phyloP scores from a whole-genome alignment of 2,888 invertebrate genomes.

The Baronia brevicornis region DNA sequence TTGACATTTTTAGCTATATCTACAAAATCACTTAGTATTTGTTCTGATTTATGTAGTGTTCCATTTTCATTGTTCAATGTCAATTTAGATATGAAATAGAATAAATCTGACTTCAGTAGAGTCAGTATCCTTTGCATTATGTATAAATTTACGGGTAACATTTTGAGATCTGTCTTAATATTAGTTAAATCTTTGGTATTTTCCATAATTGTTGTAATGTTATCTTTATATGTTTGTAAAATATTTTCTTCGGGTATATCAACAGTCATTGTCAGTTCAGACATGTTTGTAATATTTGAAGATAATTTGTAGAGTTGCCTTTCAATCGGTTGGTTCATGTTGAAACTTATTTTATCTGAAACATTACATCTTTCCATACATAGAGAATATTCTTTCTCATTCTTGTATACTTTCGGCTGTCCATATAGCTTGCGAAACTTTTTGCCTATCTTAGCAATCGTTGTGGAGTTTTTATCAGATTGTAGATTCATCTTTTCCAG shows the following conservation, averaged over 20 bases:
- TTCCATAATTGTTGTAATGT: slow-evolving; percentile 26
- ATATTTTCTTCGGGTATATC: slow-evolving; percentile 40
- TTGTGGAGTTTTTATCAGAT: slow-evolving; percentile 34
- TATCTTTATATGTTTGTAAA: slow-evolving; percentile 31
- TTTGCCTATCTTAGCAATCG: slow-evolving; percentile 47
- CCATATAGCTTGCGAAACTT: slow-evolving; percentile 53
- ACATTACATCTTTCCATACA: slow-evolving; percentile 31
- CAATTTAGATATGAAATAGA: slow-evolving; percentile 18
- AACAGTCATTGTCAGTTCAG: slow-evolving; percentile 35
- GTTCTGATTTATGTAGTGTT: slow-evolving; percentile 13
- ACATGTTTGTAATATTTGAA: slow-evolving; percentile 25
- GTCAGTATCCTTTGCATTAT: slow-evolving; percentile 54
- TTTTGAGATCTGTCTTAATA: slow-evolving; percentile 33
- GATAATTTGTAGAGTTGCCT: slow-evolving; percentile 39
- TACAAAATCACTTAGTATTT: slow-evolving; percentile 20
- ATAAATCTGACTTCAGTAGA: slow-evolving; percentile 31
- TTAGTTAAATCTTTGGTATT: slow-evolving; percentile 19
- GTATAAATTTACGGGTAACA: slow-evolving; percentile 77
- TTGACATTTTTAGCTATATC: slow-evolving; percentile 25
- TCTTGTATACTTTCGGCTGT: slow-evolving; percentile 51
- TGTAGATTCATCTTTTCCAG: slow-evolving; percentile 26
- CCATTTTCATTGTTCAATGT: slow-evolving; percentile 10
- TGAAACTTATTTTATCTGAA: slow-evolving; percentile 37
- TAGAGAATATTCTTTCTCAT: slow-evolving; percentile 38
- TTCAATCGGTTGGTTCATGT: slow-evolving; percentile 42